Evolutionary conservation across 1,140 invertebrate species (phyloP), one percentile per base, ranked within the genome.

Genomic region (Dendrolimus punctatus): DNA sequence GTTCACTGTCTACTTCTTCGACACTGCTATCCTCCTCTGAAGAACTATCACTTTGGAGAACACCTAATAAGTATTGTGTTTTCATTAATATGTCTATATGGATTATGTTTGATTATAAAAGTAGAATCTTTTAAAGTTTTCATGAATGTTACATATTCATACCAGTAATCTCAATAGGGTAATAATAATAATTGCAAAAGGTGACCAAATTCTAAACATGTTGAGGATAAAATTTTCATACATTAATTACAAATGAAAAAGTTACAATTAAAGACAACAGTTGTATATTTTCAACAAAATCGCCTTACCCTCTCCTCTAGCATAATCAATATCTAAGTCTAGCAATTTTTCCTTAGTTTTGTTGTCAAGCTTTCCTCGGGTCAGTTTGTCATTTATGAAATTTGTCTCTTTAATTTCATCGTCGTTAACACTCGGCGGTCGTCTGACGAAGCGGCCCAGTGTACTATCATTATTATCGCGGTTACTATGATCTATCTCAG

Each of bases 321-420:
- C 96, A 89, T 96, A 96, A 88, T 98, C 96, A 40, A 96, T 87
- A 40, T 89, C 90, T 51, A 92, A 85, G 87, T 95, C 90, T 62
- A 89, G 88, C 37, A 96, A 75, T 72, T 91, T 92, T 42, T 91
- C 82, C 62, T 91, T 91, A 5, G 92, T 71, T 59, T 89, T 83
- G 45, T 88, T 72, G 7, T 91, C 71, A 6, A 94, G 64, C 44
- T 83, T 85, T 45, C 76, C 76, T 52, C 68, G 75, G 60, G 64
- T 77, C 66, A 88, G 71, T 60, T 80, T 86, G 67, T 79, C 73
- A 74, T 87, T 81, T 69, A 58, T 45, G 52, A 79, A 65, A 8
- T 72, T 53, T 5, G 63, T 46, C 41, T 75, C 62, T 42, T 69
- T 55, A 41, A 67, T 61, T 53, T 66, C 66, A 45, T 57, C 52